Evolutionary conservation across 2,113 vertebrate species (phyloP).

Genomic region (Aptenodytes patagonicus): DNA sequence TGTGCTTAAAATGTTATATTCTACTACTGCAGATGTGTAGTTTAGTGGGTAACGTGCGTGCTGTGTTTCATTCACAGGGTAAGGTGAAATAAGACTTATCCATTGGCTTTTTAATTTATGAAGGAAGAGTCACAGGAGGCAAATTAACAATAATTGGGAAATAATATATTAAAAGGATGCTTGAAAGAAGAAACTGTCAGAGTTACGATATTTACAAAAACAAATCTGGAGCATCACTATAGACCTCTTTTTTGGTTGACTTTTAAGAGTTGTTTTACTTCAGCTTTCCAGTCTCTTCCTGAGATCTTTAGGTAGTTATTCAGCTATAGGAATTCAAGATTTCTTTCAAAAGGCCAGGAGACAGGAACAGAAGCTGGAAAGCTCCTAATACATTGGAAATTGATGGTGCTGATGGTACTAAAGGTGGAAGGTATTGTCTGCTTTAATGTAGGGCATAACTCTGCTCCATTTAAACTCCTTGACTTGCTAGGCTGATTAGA

Average conservation of each 20-base stretch:
- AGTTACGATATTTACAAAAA: background rate
- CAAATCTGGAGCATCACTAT: background rate
- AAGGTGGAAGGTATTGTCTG: background rate
- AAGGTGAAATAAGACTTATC: background rate
- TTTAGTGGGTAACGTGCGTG: background rate
- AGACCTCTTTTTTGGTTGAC: background rate
- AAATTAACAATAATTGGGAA: background rate
- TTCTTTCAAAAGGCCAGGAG: background rate
- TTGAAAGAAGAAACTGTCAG: background rate
- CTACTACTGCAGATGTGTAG: background rate
- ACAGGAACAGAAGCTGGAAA: background rate
- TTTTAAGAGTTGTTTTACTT: background rate
- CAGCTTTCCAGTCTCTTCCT: background rate
- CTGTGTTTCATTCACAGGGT: background rate
- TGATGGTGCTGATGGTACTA: background rate
- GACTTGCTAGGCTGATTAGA: background rate
- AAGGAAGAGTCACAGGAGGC: background rate
- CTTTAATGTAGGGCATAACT: background rate
- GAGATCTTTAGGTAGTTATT: background rate
- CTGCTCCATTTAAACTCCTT: background rate
- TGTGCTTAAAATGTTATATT: background rate
- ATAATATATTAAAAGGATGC: background rate
- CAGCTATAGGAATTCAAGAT: background rate
- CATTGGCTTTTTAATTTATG: background rate
- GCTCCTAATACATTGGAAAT: background rate